Evolutionary conservation across 37 sponge, comb jelly and placozoan species (phyloP).

Genomic region (Spongia lamella): DNA sequence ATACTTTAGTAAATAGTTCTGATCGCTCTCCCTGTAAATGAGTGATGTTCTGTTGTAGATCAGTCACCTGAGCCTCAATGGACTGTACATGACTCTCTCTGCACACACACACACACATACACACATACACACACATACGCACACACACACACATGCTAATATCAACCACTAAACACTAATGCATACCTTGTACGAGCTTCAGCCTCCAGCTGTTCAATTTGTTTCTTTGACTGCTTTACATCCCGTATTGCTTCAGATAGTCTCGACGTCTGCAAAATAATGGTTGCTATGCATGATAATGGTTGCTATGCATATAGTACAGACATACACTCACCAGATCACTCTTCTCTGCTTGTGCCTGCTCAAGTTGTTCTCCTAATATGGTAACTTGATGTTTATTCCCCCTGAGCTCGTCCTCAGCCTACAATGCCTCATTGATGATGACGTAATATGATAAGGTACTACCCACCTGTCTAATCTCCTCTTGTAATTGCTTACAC

Average conservation of each 20-base stretch:
- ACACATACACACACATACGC: background rate
- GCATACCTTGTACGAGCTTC: conserved; percentile 18
- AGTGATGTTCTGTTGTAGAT: conserved; percentile 42
- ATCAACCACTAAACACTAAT: background rate
- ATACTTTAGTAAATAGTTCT: conserved; percentile 65
- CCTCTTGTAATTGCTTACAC: no score
- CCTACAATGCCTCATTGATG: no score
- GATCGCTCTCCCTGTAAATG: conserved; percentile 51
- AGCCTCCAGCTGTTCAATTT: conserved; percentile 34
- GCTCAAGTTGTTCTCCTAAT: conserved; percentile 15
- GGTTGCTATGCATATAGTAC: background rate
- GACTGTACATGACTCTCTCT: conserved; percentile 36
- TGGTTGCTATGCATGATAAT: background rate
- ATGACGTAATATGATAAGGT: no score
- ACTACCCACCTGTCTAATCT: no score
- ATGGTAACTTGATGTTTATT: no score
- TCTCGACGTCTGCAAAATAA: conserved; percentile 33
- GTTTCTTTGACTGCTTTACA: conserved; percentile 42
- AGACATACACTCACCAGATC: conserved; percentile 1
- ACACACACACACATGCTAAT: background rate
- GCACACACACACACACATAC: no score
- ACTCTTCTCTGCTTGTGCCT: conserved; percentile 18
- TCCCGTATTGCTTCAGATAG: conserved; percentile 46
- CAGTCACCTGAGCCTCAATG: conserved; percentile 27
- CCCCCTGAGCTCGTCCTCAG: no score